Base-by-base conservation (phyloP, 2,888 invertebrate genomes). In the Cyrtodaria siliqua region DNA sequence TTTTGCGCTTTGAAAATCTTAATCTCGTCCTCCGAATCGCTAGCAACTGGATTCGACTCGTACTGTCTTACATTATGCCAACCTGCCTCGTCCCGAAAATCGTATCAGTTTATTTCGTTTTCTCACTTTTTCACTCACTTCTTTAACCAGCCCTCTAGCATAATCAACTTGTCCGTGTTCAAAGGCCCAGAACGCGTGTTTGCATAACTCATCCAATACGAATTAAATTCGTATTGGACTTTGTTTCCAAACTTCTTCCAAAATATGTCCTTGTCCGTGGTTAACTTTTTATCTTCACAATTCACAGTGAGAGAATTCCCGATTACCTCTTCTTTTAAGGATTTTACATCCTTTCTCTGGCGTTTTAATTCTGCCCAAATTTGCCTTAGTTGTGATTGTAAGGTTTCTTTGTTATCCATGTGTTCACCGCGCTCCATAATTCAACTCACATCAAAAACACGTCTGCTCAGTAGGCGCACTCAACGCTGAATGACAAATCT, bases 61-160 rank as follows among this genome's bases (percentile, higher is more conserved):
- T 79, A 71, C n/a, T 71, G 38, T 1, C 40, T 24, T 1, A 67
- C 72, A 0, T 60, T 72, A 3, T 71, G 59, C 75, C 64, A 76
- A 2, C 68, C 68, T 0, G 53, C 64, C n/a, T 76, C 49, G 6
- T 24, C 76, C 69, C 2, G 79, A 74, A 9, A 67, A 50, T 4
- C 40, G 47, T 14, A 67, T 67, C 0, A 66, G 23, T 42, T 76
- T 72, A 20, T 72, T 72, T 16, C 56, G n/a, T 16, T 60, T 49
- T 27, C 52, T 59, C 1, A 77, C 20, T n/a, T 44, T 75, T 4
- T 60, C 75, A 40, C 2, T 0, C 4, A 14, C 18, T 4, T 63
- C 52, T 2, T 4, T 33, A 8, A 63, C 6, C 1, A 62, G 12
- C 26, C 62, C 71, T 2, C 40, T 14, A 8, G 59, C 42, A 47